Evolutionary conservation across 2,888 invertebrate genomes (phyloP).

Genomic region (Cyclophora punctaria): DNA sequence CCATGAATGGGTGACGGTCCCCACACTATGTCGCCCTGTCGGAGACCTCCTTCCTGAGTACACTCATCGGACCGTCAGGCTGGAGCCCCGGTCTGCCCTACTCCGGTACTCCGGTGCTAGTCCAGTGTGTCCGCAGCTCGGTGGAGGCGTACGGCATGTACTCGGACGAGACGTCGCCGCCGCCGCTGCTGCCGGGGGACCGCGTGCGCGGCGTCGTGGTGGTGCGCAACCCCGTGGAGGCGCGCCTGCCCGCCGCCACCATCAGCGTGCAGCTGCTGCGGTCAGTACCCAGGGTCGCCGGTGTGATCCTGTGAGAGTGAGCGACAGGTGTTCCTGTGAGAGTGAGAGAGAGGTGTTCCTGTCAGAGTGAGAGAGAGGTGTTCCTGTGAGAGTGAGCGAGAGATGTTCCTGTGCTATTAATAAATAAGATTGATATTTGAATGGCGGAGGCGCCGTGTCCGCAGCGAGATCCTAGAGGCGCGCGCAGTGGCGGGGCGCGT

Average conservation of each 20-base stretch:
- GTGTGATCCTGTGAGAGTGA: too few species aligned
- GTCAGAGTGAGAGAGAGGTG: not conserved
- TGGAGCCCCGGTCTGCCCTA: too few species aligned
- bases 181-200: slow-evolving; percentile 18
- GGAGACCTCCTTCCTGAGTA: too few species aligned
- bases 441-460: too few species aligned
- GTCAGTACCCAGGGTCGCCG: slow-evolving; percentile 18
- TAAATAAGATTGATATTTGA: not conserved
- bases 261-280: slow-evolving; percentile 37
- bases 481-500: slow-evolving; percentile 12
- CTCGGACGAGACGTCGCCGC: not conserved
- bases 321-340: not conserved
- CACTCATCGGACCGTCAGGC: too few species aligned
- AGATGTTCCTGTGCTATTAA: not conserved
- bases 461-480: slow-evolving; percentile 16
- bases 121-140: too few species aligned
- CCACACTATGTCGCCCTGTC: too few species aligned
- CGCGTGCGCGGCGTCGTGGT: slow-evolving; percentile 28
- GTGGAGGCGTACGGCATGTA: too few species aligned
- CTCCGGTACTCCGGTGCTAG: too few species aligned
- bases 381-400: not conserved
- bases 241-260: slow-evolving; percentile 40
- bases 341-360: not conserved
- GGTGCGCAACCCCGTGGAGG: slow-evolving; percentile 48
- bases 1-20: too few species aligned